Evolutionary conservation across 2,888 invertebrate species (phyloP), one percentile per base, ranked within the genome.

Genomic region (Anthoptus insignis): DNA sequence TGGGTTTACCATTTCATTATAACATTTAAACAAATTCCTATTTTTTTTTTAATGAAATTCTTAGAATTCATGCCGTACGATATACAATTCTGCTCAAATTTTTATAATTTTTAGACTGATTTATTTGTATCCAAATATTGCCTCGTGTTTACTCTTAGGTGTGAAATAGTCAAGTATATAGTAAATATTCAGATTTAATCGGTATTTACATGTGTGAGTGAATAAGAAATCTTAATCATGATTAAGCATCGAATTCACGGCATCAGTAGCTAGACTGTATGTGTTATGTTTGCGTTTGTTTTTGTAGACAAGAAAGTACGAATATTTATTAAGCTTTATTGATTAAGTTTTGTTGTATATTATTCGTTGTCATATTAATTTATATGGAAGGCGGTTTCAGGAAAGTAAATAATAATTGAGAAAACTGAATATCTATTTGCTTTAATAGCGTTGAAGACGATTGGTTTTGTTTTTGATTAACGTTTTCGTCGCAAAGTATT

Each of bases 21-120:
- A 19, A 53, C 32, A 13, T 45, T 13, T 45, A 27, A 32, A 24
- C 21, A 58, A 50, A 49, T 39, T 60, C 16, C 11, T 34, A 50
- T 13, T 21, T 9, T 21, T 52, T 39, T 52, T 52, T 64, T 9
- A 32, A 42, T 45, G 22, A 47, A n/a, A 39, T 39, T 37, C 32
- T 29, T 32, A 32, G n/a, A 22, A 52, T 11, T 45, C 53, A 53
- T 87, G 88, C 86, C 88, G 89, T 39, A 37, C 6, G 37, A 37
- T 39, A 16, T 16, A 39, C 7, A 39, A 86, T 83, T 81, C 78
- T 89, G 90, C 90, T 91, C 90, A 91, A 90, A 85, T 84, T 88
- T 81, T 80, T 78, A 81, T 77, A 75, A 71, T 73, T 74, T 79
- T 58, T 54, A 61, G 49, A 42, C 16, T n/a, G 9, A 54, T 22